Evolutionary conservation across 2,888 invertebrate genomes (phyloP).

Genomic region (Melanotus villosus): DNA sequence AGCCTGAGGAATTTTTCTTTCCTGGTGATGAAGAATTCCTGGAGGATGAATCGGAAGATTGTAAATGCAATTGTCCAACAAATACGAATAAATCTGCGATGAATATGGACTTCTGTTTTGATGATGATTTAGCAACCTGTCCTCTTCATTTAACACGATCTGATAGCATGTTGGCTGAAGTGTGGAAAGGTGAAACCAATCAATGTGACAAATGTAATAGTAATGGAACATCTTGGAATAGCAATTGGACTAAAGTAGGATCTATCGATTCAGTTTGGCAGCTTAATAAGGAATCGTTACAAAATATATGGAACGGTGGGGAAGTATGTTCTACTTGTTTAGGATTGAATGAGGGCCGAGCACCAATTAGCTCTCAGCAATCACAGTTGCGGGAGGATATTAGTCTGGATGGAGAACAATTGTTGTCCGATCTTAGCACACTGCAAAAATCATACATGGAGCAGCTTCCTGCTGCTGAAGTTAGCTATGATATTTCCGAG

Average conservation of each 20-base stretch:
- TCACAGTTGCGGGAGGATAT: slow-evolving; percentile 69
- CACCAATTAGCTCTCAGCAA: slow-evolving; percentile 55
- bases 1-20: slow-evolving; percentile 58
- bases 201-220: slow-evolving; percentile 68
- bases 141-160: slow-evolving; percentile 43
- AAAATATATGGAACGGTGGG: slow-evolving; percentile 64
- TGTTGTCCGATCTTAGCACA: slow-evolving; percentile 74
- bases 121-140: slow-evolving; percentile 44
- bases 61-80: slow-evolving; percentile 42
- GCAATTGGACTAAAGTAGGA: slow-evolving; percentile 49
- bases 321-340: slow-evolving; percentile 66
- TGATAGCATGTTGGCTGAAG: slow-evolving; percentile 58
- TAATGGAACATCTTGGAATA: slow-evolving; percentile 53
- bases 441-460: slow-evolving; percentile 71
- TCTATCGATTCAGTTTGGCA: slow-evolving; percentile 41
- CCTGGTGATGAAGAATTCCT: slow-evolving; percentile 57
- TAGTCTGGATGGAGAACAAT: slow-evolving; percentile 75
- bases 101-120: slow-evolving; percentile 50
- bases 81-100: slow-evolving; percentile 40
- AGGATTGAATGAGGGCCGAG: slow-evolving; percentile 53
- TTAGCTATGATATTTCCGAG: slow-evolving; percentile 59
- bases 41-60: slow-evolving; percentile 41
- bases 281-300: slow-evolving; percentile 55
- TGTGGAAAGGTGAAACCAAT: slow-evolving; percentile 60
- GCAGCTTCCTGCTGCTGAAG: slow-evolving; percentile 57